Conservation (phyloP, 2,113 vertebrate species). For the Trematomus loennbergii region DNA sequence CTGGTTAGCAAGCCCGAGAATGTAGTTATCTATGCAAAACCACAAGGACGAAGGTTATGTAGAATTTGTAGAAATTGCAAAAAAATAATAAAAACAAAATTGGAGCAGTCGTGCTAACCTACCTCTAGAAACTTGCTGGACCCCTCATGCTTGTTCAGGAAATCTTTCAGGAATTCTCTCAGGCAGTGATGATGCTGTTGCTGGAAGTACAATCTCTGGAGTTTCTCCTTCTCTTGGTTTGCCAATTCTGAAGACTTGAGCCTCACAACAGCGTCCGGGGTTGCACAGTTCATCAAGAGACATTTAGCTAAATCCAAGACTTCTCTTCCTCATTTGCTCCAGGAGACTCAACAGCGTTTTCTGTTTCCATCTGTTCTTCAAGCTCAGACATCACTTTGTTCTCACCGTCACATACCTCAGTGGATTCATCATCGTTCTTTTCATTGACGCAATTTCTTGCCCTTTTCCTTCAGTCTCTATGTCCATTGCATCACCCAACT, state of each 20-base stretch:
- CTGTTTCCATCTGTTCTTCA: constrained; percentile 40
- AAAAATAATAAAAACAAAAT: neutral
- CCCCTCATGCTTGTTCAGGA: constrained; percentile 41
- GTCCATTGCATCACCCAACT: constrained; percentile 33
- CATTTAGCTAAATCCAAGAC: constrained; percentile 77
- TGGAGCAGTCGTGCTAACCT: neutral
- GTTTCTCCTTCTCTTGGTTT: constrained; percentile 70
- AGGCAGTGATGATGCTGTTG: constrained; percentile 81
- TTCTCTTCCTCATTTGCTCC: constrained; percentile 63
- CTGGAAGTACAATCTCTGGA: constrained; percentile 78
- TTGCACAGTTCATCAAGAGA: constrained; percentile 82
- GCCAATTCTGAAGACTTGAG: constrained; percentile 76
- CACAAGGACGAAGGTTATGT: neutral
- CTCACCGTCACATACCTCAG: constrained; percentile 9
- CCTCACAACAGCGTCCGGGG: constrained; percentile 82
- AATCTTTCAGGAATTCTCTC: constrained; percentile 71
- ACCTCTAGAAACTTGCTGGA: constrained; percentile 81
- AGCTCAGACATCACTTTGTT: constrained; percentile 1
- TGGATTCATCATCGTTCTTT: constrained; percentile 27
- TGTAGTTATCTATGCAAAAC: constrained; percentile 77
- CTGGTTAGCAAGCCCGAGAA: constrained; percentile 84
- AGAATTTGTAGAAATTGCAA: neutral
- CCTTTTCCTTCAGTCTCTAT: constrained; percentile 16
- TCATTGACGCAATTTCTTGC: neutral
- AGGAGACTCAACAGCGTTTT: constrained; percentile 8